Percentiles rank a stretch among this genome's conserved stretches.
Evolutionary conservation across 1,140 invertebrate genomes (phyloP).

Genomic region (Lepidurus arcticus): DNA sequence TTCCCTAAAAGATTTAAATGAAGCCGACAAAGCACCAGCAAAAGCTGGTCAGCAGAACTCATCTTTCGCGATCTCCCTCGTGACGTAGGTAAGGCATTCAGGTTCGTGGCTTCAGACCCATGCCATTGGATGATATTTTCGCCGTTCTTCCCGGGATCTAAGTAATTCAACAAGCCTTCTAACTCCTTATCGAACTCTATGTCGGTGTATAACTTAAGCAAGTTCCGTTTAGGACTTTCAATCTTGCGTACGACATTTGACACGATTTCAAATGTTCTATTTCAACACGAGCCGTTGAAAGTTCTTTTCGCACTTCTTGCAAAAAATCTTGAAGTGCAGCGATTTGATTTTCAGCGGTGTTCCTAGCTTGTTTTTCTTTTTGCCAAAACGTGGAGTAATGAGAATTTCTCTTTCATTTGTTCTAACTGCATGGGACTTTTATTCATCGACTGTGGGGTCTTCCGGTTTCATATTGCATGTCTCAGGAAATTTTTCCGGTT

Average conservation of each 20-base stretch:
- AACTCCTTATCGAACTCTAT: conserved; percentile 18
- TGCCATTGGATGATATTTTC: conserved; percentile 22
- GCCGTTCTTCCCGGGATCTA: conserved; percentile 23
- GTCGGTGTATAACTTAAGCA: not conserved
- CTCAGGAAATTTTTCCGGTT: no score
- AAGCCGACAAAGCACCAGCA: conserved; percentile 26
- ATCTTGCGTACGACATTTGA: not conserved
- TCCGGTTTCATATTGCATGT: no score
- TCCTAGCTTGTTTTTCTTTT: no score
- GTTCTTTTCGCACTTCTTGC: not conserved
- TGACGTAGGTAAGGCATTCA: not conserved
- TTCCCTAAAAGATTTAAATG: not conserved
- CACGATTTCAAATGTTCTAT: not conserved
- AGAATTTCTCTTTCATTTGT: no score
- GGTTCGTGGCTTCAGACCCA: not conserved
- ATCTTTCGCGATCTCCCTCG: conserved; percentile 20
- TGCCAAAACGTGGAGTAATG: no score
- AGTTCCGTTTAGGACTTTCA: not conserved
- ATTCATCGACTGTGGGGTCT: no score
- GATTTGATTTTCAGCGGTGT: not conserved
- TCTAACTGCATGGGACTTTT: no score
- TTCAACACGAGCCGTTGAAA: not conserved
- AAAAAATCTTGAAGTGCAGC: not conserved
- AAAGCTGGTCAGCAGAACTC: conserved; percentile 11
- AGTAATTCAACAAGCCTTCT: not conserved